These are phyloP conservation scores for Pygoscelis antarcticus DNA, from an alignment of 2,113 vertebrate genomes.

Conservation along the genomic window DNA sequence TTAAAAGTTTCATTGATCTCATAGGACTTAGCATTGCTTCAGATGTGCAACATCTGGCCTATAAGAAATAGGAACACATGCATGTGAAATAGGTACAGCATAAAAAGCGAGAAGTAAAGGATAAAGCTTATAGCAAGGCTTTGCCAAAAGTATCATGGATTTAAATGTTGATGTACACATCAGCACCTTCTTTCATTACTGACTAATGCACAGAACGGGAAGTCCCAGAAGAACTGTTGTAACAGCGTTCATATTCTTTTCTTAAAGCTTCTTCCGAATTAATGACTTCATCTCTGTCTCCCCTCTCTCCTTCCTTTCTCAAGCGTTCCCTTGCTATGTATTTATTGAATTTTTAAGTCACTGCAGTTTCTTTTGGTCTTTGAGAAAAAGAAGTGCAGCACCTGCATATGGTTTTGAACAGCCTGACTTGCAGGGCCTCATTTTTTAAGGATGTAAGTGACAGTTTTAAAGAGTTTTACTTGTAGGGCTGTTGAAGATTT, in stretches of 20 bases:
- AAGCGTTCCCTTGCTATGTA: constrained; percentile 6
- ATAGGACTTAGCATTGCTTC: background rate
- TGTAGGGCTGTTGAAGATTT: background rate
- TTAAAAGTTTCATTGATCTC: background rate
- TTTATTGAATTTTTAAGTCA: constrained; percentile 18
- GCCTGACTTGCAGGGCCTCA: background rate
- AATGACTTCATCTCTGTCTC: background rate
- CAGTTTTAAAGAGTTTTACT: background rate
- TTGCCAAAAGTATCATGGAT: background rate
- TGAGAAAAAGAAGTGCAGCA: background rate
- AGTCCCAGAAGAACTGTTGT: background rate
- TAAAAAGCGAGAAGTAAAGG: background rate
- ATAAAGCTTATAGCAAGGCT: background rate
- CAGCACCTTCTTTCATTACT: background rate
- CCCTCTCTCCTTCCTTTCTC: background rate
- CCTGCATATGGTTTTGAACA: background rate
- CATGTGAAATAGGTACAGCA: background rate
- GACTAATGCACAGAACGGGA: background rate
- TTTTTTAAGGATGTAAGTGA: constrained; percentile 24
- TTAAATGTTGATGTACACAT: background rate
- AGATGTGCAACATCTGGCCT: background rate
- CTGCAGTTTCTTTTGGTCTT: background rate
- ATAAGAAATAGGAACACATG: background rate
- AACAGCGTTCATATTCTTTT: background rate
- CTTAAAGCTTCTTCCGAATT: background rate